Evolutionary conservation across 1,140 invertebrate genomes (phyloP), one percentile per base, ranked within the genome.

Genomic region (Hyles euphorbiae): DNA sequence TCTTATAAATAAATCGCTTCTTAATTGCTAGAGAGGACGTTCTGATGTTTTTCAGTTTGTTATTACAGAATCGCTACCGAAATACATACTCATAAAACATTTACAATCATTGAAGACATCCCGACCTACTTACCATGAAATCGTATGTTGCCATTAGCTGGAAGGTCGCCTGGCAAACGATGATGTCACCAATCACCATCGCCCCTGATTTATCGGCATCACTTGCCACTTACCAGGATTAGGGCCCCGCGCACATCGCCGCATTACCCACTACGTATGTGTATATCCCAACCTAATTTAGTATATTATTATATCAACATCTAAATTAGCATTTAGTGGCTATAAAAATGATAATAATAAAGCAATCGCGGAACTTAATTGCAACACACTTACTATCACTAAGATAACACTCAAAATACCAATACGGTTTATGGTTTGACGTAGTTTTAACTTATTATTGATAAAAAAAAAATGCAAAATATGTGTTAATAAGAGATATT

Each of bases 161-260:
- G 78, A 84, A 84, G 81, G 81, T 74, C 81, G 67, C 52, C 46
- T 67, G 58, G 56, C 64, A 74, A 71, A 72, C 75, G 76, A 61
- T 83, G 82, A 83, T 83, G 80, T 83, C 80, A 83, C 74, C 78
- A 74, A 79, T 78, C 72, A 71, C 56, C 70, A 74, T 74, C 66
- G 72, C 62, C 59, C 71, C 70, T 80, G 72, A 83, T 81, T 85
- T 85, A 82, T 83, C 56, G 74, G 67, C 74, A 81, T 60, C 76
- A 81, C 66, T 78, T 74, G 71, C 55, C 76, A 81, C 66, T 78
- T 74, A 70, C 55, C 62, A 58, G 74, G 76, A 81, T 80, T 78
- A 80, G 74, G 74, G 72, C 65, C 65, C 59, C 72, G 2, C 61
- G 46, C 32, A 8, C 34, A 53, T 54, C 8, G 47, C 10, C 48